Evolutionary conservation across 2,797 vertebrate genomes (phyloP).

Genomic region (Avahi laniger): DNA sequence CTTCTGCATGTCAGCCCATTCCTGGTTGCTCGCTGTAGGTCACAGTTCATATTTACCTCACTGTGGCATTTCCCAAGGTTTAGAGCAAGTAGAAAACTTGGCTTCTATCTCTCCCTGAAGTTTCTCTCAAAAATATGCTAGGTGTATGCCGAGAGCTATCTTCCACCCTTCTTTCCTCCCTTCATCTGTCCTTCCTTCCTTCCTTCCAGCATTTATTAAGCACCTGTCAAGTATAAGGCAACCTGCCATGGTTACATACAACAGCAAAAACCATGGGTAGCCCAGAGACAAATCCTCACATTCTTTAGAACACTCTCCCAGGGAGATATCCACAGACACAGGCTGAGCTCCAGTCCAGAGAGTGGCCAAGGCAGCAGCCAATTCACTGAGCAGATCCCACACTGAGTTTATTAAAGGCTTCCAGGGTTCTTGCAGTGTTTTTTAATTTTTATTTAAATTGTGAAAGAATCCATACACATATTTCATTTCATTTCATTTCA

Average conservation of each 20-base stretch:
- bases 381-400: not conserved
- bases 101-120: slow-evolving; percentile 32
- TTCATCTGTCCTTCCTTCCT: not conserved
- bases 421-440: not conserved
- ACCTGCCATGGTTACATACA: not conserved
- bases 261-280: not conserved
- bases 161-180: not conserved
- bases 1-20: not conserved
- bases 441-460: slow-evolving; percentile 46
- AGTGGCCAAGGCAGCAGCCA: not conserved
- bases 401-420: not conserved
- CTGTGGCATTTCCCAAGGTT: not conserved
- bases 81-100: not conserved
- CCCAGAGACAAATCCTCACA: not conserved
- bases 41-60: not conserved
- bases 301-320: not conserved
- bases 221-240: not conserved
- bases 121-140: not conserved
- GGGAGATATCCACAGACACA: not conserved
- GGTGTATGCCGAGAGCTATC: not conserved
- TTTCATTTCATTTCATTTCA: not conserved
- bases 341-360: not conserved
- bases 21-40: not conserved
- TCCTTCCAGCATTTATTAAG: not conserved
- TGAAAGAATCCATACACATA: not conserved